These are phyloP conservation scores for Listronotus oregonensis DNA, from an alignment of 1,140 invertebrate genomes.

Conservation along the genomic window DNA sequence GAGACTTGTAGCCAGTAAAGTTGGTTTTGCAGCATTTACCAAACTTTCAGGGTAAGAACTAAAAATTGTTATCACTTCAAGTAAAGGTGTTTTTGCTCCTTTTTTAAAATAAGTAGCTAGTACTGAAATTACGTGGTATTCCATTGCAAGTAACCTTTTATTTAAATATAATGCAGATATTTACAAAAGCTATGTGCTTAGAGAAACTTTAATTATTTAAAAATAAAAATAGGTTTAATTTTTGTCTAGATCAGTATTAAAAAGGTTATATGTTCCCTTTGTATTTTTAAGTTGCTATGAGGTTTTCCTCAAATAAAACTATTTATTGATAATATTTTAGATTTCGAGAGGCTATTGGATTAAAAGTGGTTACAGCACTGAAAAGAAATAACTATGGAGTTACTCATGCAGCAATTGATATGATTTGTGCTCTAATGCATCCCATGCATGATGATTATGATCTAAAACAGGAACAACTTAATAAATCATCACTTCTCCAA, in stretches of 20 bases:
- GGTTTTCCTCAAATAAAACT: no score
- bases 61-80: no score
- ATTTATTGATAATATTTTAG: conserved; percentile 17
- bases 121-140: no score
- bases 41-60: conserved; percentile 75
- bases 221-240: no score
- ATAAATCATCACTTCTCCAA: conserved; percentile 94
- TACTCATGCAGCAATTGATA: conserved; percentile 95
- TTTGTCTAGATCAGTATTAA: no score
- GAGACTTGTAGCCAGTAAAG: conserved; percentile 93
- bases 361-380: conserved; percentile 89
- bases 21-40: conserved; percentile 96
- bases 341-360: conserved; percentile 93
- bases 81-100: no score
- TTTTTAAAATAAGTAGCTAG: no score
- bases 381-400: conserved; percentile 87
- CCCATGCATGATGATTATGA: conserved; percentile 98
- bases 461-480: conserved; percentile 94
- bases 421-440: conserved; percentile 97
- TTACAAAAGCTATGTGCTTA: no score
- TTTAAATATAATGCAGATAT: no score
- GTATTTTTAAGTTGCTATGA: no score
- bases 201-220: no score
- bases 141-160: background rate
- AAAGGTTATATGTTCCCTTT: no score